phyloP scores from a whole-genome alignment of 2,888 invertebrate genomes.

The Drosophila siamana region DNA sequence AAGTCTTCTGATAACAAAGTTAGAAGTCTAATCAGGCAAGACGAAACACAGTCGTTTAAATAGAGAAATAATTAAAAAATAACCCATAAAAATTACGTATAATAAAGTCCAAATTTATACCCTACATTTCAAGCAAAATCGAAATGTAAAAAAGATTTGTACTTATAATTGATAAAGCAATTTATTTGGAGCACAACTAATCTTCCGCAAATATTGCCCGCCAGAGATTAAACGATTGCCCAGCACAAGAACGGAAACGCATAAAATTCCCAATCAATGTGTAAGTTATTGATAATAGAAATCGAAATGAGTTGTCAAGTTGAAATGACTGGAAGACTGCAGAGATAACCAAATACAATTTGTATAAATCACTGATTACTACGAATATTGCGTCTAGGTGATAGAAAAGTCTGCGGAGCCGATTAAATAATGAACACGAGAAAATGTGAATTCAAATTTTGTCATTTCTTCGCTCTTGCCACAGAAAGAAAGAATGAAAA shows the following conservation, averaged over 20 bases:
- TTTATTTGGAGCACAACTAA: background rate
- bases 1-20: no score
- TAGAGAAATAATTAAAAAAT: no score
- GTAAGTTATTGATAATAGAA: slow-evolving; percentile 9
- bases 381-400: background rate
- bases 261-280: slow-evolving; percentile 1
- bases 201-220: slow-evolving; percentile 8
- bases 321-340: slow-evolving; percentile 3
- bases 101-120: no score
- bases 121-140: no score
- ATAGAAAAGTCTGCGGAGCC: background rate
- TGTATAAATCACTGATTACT: slow-evolving; percentile 13
- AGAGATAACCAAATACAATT: slow-evolving; percentile 1
- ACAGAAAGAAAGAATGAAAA: slow-evolving; percentile 22
- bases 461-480: slow-evolving; percentile 19
- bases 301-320: slow-evolving; percentile 7
- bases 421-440: background rate
- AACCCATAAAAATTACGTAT: no score
- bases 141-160: background rate
- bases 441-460: slow-evolving; percentile 16
- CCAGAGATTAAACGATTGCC: slow-evolving; percentile 1
- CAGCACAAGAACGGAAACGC: slow-evolving; percentile 21
- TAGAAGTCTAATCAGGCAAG: no score
- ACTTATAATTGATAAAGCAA: background rate
- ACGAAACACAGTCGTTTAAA: no score